A percentile compares a stretch with the other conserved stretches of the same genome.
Conservation (phyloP, 2,797 vertebrate species). For the Pelochelys cantorii region DNA sequence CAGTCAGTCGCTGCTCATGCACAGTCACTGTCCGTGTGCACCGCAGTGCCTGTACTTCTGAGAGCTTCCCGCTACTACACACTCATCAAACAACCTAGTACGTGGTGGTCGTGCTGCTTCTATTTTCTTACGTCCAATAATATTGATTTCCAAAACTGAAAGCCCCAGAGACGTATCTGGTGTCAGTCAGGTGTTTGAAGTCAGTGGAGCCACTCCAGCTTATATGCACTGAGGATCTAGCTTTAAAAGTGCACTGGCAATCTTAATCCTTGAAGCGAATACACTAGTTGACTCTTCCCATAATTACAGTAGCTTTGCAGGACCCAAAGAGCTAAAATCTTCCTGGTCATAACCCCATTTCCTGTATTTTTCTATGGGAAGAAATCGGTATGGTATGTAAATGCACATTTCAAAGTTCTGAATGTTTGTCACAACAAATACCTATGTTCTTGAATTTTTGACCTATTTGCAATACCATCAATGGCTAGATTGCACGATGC, state of each 20-base stretch:
- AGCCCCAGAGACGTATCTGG: not conserved
- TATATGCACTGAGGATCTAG: not conserved
- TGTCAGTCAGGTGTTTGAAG: not conserved
- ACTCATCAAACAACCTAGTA: not conserved
- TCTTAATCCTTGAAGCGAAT: not conserved
- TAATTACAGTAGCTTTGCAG: not conserved
- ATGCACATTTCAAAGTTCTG: not conserved
- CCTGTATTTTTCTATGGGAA: not conserved
- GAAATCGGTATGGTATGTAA: not conserved
- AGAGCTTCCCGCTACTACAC: not conserved
- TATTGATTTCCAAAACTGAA: not conserved
- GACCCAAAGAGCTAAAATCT: not conserved
- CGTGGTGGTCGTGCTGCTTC: not conserved
- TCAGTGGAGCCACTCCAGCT: not conserved
- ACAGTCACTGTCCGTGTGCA: not conserved
- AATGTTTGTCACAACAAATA: not conserved
- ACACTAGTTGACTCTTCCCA: not conserved
- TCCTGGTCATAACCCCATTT: not conserved
- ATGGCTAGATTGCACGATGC: not conserved
- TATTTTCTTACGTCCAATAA: not conserved
- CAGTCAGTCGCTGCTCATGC: not conserved
- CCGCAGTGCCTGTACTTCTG: not conserved
- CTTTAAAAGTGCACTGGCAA: not conserved
- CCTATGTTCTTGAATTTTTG: not conserved
- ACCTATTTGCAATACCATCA: not conserved